phyloP scores from a whole-genome alignment of 2,888 invertebrate species.

The Petrolisthes cinctipes region DNA sequence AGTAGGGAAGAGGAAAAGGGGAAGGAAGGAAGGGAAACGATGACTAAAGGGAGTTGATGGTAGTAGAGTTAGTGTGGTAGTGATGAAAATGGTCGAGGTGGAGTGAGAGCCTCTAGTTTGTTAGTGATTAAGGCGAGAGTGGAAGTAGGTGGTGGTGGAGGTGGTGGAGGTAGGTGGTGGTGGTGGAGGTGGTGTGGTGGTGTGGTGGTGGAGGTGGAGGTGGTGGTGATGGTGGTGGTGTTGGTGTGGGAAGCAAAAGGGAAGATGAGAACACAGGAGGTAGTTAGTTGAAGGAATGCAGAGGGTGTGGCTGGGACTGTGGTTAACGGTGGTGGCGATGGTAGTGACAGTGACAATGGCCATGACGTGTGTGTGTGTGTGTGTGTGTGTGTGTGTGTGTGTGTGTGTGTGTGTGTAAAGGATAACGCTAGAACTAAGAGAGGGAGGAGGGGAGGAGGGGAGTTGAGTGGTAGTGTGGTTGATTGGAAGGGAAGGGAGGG shows the following conservation, averaged over 20 bases:
- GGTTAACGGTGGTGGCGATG: too few species aligned
- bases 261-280: neutral
- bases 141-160: neutral
- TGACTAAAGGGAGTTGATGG: neutral
- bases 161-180: too few species aligned
- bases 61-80: neutral
- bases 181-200: too few species aligned
- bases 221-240: too few species aligned
- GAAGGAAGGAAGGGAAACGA: neutral
- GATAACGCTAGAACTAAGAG: too few species aligned
- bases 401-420: too few species aligned
- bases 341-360: too few species aligned
- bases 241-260: neutral
- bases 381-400: too few species aligned
- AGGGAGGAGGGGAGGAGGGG: neutral
- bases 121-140: neutral
- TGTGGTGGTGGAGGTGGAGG: too few species aligned
- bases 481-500: neutral
- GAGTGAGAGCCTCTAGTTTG: neutral
- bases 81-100: neutral
- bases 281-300: slow-evolving; percentile 3
- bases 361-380: too few species aligned
- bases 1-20: neutral
- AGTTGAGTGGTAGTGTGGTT: neutral
- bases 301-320: too few species aligned